A percentile compares a stretch with the other conserved stretches of the same genome.
Conservation (phyloP, 1,140 invertebrate species). For the Dolichoris vasculosae region DNA sequence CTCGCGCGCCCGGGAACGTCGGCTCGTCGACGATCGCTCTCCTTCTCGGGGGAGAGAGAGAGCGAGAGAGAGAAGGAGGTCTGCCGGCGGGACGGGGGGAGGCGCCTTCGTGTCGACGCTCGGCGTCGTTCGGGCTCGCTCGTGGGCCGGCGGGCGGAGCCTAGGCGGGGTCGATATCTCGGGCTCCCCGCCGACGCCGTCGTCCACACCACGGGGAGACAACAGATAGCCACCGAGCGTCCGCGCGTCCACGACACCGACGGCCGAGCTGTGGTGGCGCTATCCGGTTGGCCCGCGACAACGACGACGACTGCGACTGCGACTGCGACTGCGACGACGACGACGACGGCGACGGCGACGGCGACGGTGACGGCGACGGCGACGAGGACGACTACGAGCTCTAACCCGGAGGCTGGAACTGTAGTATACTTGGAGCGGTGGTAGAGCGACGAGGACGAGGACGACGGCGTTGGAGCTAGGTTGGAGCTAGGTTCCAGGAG, state of each 20-base stretch:
- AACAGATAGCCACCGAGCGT: slow-evolving; percentile 52
- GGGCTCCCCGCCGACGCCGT: neutral
- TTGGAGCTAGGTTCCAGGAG: neutral
- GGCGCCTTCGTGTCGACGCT: slow-evolving; percentile 40
- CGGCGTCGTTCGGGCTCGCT: slow-evolving; percentile 52
- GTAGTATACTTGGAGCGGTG: too few relatives aligned
- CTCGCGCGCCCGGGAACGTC: neutral
- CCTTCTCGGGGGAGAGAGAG: neutral
- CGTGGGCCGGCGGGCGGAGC: slow-evolving; percentile 68
- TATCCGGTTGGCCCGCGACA: slow-evolving; percentile 34
- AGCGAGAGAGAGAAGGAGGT: neutral
- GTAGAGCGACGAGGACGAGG: slow-evolving; percentile 26
- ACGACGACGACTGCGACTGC: too few relatives aligned
- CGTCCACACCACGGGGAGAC: neutral
- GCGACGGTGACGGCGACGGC: too few relatives aligned
- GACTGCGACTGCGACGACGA: slow-evolving; percentile 17
- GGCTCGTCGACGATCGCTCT: neutral
- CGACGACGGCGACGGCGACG: slow-evolving; percentile 31
- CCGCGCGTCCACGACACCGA: slow-evolving; percentile 52
- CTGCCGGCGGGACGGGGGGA: slow-evolving; percentile 18
- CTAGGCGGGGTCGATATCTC: slow-evolving; percentile 73
- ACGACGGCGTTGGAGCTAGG: neutral
- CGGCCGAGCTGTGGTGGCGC: too few relatives aligned
- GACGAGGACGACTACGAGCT: too few relatives aligned
- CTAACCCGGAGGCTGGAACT: too few relatives aligned